These are phyloP conservation scores for Parasteatoda tepidariorum DNA, from an alignment of 1,140 invertebrate species.

Conservation along the genomic window DNA sequence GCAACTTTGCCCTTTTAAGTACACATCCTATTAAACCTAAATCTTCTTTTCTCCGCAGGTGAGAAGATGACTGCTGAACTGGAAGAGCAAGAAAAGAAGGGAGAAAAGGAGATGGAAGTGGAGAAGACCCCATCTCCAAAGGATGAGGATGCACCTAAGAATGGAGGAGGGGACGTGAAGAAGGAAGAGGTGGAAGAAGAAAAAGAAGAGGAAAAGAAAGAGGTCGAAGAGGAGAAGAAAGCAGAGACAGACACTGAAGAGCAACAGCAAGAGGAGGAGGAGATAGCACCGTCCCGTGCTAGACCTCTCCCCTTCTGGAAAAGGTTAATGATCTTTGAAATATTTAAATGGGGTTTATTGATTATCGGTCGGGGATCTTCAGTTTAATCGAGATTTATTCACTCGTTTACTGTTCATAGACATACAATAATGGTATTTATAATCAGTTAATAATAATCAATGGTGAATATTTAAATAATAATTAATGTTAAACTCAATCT, in stretches of 20 bases:
- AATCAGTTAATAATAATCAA: no score
- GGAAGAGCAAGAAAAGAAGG: slow-evolving; percentile 53
- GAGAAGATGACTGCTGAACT: slow-evolving; percentile 48
- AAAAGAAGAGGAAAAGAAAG: slow-evolving; percentile 1
- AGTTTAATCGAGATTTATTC: no score
- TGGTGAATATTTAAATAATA: no score
- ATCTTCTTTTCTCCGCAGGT: background rate
- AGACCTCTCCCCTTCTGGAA: slow-evolving; percentile 19
- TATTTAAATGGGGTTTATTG: no score
- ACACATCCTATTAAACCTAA: no score
- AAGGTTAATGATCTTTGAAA: slow-evolving; percentile 8
- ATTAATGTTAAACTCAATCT: no score
- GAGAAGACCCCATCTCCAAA: slow-evolving; percentile 37
- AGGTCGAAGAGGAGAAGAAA: slow-evolving; percentile 15
- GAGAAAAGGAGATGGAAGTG: slow-evolving; percentile 43
- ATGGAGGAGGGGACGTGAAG: slow-evolving; percentile 34
- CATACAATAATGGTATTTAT: no score
- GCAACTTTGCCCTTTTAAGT: no score
- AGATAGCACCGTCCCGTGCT: background rate
- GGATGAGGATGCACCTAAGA: slow-evolving; percentile 33
- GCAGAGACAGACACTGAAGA: slow-evolving; percentile 17
- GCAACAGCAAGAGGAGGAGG: slow-evolving; percentile 35
- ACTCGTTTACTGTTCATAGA: no score
- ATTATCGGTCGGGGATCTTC: no score
- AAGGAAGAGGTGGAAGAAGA: slow-evolving; percentile 6